phyloP scores from a whole-genome alignment of 37 sponge, comb jelly and placozoan species.

The Halisarca cf. caerulea region DNA sequence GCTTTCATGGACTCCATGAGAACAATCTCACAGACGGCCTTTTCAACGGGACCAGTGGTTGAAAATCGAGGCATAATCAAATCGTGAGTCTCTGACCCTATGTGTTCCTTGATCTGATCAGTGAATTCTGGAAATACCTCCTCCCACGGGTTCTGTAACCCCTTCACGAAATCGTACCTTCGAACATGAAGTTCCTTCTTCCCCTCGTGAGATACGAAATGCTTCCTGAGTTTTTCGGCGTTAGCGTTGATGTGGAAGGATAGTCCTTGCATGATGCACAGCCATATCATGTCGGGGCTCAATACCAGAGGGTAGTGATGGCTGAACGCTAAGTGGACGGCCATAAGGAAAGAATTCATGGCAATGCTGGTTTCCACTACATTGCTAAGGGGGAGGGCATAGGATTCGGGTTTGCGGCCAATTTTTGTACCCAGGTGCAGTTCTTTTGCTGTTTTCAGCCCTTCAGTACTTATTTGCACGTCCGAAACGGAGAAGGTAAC shows the following conservation, averaged over 20 bases:
- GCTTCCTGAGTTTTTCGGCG: slow-evolving; percentile 53
- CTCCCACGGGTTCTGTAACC: slow-evolving; percentile 54
- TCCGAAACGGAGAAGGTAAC: too few relatives aligned
- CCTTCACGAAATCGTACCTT: slow-evolving; percentile 51
- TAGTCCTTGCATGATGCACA: slow-evolving; percentile 49
- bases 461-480: too few relatives aligned
- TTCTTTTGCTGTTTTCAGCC: too few relatives aligned
- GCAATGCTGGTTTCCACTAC: too few relatives aligned
- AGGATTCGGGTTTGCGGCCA: too few relatives aligned
- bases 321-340: slow-evolving; percentile 41
- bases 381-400: too few relatives aligned
- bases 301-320: slow-evolving; percentile 52
- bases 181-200: slow-evolving; percentile 24
- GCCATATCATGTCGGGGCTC: slow-evolving; percentile 61
- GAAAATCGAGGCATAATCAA: slow-evolving; percentile 46
- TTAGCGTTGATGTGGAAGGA: slow-evolving; percentile 51
- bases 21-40: slow-evolving; percentile 51
- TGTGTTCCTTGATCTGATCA: slow-evolving; percentile 39
- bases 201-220: slow-evolving; percentile 62
- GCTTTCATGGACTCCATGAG: slow-evolving; percentile 57
- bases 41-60: slow-evolving; percentile 60
- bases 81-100: slow-evolving; percentile 44
- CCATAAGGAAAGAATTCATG: not conserved
- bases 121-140: slow-evolving; percentile 59
- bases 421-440: too few relatives aligned